Evolutionary conservation across 2,797 vertebrate species (phyloP).

Genomic region (Tinamus major): DNA sequence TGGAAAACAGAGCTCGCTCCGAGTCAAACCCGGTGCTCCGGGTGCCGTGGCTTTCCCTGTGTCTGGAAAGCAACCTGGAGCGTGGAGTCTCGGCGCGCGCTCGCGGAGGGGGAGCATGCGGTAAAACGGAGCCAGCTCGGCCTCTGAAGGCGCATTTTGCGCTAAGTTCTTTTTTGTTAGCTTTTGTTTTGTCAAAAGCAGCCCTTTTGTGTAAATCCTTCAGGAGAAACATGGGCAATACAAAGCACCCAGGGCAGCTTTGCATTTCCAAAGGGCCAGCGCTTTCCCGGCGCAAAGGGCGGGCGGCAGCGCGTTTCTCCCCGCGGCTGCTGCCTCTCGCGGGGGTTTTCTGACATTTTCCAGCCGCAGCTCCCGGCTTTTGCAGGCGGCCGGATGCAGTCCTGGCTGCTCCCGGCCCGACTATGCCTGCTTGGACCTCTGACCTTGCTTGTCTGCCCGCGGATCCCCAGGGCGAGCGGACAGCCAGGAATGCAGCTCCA

Average conservation of each 20-base stretch:
- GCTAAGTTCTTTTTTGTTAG: background rate
- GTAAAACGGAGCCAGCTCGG: background rate
- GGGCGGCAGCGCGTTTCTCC: background rate
- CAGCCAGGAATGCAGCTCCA: background rate
- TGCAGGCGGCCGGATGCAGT: background rate
- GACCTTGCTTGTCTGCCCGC: background rate
- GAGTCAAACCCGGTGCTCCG: background rate
- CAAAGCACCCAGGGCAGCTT: background rate
- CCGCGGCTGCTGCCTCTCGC: background rate
- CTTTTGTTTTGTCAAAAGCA: background rate
- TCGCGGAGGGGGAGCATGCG: background rate
- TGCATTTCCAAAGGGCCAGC: background rate
- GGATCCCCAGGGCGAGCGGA: constrained; percentile 10
- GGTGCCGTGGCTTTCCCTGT: background rate
- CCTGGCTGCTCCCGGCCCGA: background rate
- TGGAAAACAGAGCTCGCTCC: background rate
- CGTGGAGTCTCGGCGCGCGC: background rate
- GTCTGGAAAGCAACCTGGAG: constrained; percentile 38
- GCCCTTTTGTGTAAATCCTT: constrained; percentile 22
- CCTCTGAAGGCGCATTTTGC: background rate
- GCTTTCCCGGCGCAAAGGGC: rapidly evolving
- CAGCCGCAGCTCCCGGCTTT: background rate
- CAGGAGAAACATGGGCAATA: constrained; percentile 7
- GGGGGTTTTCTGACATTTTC: background rate
- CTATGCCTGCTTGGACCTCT: constrained; percentile 9